These are phyloP conservation scores for Drosophila prostipennis DNA, from an alignment of 2,888 invertebrate genomes.

Conservation along the genomic window DNA sequence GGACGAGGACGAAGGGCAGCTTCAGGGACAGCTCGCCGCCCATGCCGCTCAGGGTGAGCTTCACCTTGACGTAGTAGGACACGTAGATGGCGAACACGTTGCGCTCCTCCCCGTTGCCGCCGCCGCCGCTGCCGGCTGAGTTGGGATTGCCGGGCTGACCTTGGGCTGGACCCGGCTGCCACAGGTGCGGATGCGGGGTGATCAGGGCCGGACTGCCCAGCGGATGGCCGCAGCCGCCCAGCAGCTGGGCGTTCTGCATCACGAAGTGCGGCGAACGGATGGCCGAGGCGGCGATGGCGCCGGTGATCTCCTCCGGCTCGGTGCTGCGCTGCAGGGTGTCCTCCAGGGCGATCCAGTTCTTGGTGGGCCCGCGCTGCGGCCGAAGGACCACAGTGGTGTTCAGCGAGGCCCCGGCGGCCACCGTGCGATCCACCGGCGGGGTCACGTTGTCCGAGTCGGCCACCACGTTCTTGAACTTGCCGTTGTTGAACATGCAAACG, in stretches of 20 bases:
- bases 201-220: conserved; percentile 68
- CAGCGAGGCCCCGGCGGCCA: conserved; percentile 88
- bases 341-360: conserved; percentile 96
- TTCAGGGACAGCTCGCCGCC: conserved; percentile 92
- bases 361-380: conserved; percentile 91
- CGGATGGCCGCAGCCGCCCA: conserved; percentile 46
- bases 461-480: conserved; percentile 97
- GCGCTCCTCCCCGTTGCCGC: conserved; percentile 86
- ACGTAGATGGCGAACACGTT: conserved; percentile 96
- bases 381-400: conserved; percentile 88
- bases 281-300: conserved; percentile 86
- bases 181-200: conserved; percentile 41
- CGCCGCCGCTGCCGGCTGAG: not conserved
- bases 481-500: conserved; percentile 97
- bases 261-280: conserved; percentile 84
- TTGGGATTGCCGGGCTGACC: not conserved
- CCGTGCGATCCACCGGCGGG: conserved; percentile 79
- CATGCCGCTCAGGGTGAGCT: conserved; percentile 91
- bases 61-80: conserved; percentile 95
- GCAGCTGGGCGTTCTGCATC: conserved; percentile 61
- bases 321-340: conserved; percentile 91
- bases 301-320: conserved; percentile 85
- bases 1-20: conserved; percentile 91
- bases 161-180: conserved; percentile 7
- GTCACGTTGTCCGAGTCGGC: conserved; percentile 87